Evolutionary conservation across 2,797 vertebrate species (phyloP), one percentile per base, ranked within the genome.

Genomic region (Euthynnus affinis): DNA sequence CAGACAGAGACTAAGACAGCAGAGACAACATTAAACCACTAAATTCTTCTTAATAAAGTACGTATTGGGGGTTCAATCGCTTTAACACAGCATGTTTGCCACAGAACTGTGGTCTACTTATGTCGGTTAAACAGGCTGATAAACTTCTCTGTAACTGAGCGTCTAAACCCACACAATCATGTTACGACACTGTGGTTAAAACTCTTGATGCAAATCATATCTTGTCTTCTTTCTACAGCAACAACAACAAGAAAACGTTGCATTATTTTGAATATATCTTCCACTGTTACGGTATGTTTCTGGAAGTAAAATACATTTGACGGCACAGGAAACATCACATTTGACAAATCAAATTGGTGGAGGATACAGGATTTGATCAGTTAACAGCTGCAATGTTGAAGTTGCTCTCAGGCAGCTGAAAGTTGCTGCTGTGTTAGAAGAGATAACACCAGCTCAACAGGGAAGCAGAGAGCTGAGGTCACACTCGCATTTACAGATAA

Each of bases 381-480:
- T 68, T 66, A 53, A 55, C 18, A 49, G 17, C 2, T 49, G 46
- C 66, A 57, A 34, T 46, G 42, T 14, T 62, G 59, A 32, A 55
- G 29, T 22, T 44, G 68, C 18, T 6, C 20, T 48, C 68, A 56
- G 1, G 17, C 34, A 76, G 56, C 22, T 3, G 29, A 20, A 51
- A 2, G 56, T 18, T 25, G 48, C 59, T 71, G 46, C 74, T 46
- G 62, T 34, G 63, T 67, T 25, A 44, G 20, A 64, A 17, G 40
- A 64, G 68, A 90, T 82, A 69, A 65, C 62, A 58, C 65, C 34
- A 52, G 25, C 71, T 80, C 55, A 60, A 48, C 62, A n/a, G 27
- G 9, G 51, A 9, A 15, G 6, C 17, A 32, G 17, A 37, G 34
- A 53, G 70, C 27, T 27, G 22, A 69, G n/a, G 37, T 71, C 74